These are phyloP conservation scores for Alosa sapidissima DNA, from an alignment of 2,797 vertebrate species.

Conservation along the genomic window DNA sequence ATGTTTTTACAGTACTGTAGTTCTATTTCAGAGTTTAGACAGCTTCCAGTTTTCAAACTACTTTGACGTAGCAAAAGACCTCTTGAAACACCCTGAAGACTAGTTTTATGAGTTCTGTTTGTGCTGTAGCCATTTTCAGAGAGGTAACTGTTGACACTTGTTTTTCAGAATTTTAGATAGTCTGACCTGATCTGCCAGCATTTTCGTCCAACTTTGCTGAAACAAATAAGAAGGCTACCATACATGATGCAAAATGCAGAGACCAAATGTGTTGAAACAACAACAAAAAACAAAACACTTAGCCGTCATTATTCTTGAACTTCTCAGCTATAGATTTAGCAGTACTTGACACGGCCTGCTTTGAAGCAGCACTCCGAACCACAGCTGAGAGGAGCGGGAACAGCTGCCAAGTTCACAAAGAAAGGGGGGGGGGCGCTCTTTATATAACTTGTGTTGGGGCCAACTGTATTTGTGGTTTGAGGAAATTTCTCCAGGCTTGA, in stretches of 20 bases:
- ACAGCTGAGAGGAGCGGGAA: conserved; percentile 55
- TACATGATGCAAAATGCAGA: conserved; percentile 37
- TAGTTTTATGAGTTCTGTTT: background rate
- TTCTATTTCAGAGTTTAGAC: no score
- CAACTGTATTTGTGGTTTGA: conserved; percentile 69
- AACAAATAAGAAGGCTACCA: conserved; percentile 24
- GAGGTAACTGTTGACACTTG: background rate
- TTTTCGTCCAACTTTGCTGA: background rate
- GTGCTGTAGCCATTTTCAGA: background rate
- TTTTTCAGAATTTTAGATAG: background rate
- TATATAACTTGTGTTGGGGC: conserved; percentile 69
- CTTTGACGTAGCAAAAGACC: no score
- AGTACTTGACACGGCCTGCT: conserved; percentile 46
- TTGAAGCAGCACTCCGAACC: conserved; percentile 56
- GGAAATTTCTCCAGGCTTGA: conserved; percentile 56
- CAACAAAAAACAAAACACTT: conserved; percentile 34
- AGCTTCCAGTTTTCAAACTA: no score
- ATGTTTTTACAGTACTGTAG: no score
- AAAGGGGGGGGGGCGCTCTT: conserved; percentile 49
- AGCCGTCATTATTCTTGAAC: conserved; percentile 25
- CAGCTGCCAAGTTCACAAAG: conserved; percentile 59
- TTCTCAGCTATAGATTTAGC: conserved; percentile 41
- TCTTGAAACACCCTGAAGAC: no score
- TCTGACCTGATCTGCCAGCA: background rate
- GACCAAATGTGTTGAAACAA: conserved; percentile 28